A percentile compares a stretch with the other conserved stretches of the same genome.
phyloP scores from a whole-genome alignment of 1,140 invertebrate species.

The Drosophila melanica region DNA sequence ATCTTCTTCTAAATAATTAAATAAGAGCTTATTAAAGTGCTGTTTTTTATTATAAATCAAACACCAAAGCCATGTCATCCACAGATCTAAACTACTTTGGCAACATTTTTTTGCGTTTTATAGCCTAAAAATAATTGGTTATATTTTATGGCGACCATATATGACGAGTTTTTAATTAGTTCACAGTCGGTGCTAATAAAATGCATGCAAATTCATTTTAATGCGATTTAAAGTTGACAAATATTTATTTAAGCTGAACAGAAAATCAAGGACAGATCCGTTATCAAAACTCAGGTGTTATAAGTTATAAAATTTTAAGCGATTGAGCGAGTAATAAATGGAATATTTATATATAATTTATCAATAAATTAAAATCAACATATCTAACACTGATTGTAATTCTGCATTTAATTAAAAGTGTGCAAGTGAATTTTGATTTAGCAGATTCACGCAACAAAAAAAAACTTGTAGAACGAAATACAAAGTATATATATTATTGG shows the following conservation, averaged over 20 bases:
- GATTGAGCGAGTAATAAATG: neutral
- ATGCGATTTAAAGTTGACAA: neutral
- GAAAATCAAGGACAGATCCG: neutral
- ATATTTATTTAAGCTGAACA: neutral
- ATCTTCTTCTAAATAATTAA: neutral
- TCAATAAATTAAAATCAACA: neutral
- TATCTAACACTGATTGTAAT: neutral
- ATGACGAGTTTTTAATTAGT: slow-evolving; percentile 4
- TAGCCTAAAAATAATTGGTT: neutral
- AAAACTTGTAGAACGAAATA: neutral
- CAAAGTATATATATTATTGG: neutral
- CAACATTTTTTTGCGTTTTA: neutral
- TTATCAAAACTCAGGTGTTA: neutral
- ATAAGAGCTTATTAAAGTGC: neutral
- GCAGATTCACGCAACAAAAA: neutral
- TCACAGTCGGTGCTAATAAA: slow-evolving; percentile 3
- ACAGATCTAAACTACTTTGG: neutral
- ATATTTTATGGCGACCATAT: neutral
- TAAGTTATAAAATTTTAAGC: neutral
- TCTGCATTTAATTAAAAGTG: neutral
- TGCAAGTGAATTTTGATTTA: neutral
- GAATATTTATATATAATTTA: neutral
- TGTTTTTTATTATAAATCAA: neutral
- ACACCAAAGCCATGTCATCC: neutral
- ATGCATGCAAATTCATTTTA: neutral